phyloP scores from a whole-genome alignment of 2,113 vertebrate genomes.

The Corvus moneduloides region DNA sequence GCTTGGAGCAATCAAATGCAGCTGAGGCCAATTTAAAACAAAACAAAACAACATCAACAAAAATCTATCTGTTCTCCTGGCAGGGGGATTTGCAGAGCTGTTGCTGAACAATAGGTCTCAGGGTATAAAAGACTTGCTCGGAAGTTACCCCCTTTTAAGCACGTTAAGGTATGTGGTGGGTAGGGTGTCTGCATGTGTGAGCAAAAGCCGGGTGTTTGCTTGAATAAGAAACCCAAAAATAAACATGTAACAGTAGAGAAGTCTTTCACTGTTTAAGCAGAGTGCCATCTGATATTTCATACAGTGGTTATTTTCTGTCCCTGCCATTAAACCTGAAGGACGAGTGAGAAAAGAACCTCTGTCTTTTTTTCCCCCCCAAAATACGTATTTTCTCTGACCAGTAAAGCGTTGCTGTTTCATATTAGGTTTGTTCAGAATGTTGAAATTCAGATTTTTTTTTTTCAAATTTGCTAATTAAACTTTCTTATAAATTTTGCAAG shows the following conservation, averaged over 20 bases:
- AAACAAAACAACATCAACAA: conserved; percentile 36
- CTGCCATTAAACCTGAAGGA: neutral
- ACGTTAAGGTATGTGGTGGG: neutral
- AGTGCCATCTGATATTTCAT: neutral
- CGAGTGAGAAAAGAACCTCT: rapidly evolving
- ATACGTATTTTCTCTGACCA: neutral
- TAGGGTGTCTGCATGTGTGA: neutral
- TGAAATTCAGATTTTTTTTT: neutral
- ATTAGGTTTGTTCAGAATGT: neutral
- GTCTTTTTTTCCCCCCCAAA: neutral
- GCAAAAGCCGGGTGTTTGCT: neutral
- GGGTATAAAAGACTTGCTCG: neutral
- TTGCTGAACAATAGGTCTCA: neutral
- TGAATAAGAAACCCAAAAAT: neutral
- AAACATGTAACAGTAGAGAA: neutral
- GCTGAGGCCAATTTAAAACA: conserved; percentile 59
- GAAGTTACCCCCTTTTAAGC: neutral
- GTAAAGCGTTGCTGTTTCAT: neutral
- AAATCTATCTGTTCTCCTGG: conserved; percentile 7
- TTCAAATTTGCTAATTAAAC: neutral
- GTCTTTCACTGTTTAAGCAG: neutral
- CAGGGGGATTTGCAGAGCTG: neutral
- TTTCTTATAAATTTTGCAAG: neutral
- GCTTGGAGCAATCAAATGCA: conserved; percentile 58
- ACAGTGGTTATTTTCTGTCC: neutral